Percentiles rank a stretch among this genome's conserved stretches.
These are phyloP conservation scores for Lates calcarifer DNA, from an alignment of 2,113 vertebrate species.

Conservation along the genomic window DNA sequence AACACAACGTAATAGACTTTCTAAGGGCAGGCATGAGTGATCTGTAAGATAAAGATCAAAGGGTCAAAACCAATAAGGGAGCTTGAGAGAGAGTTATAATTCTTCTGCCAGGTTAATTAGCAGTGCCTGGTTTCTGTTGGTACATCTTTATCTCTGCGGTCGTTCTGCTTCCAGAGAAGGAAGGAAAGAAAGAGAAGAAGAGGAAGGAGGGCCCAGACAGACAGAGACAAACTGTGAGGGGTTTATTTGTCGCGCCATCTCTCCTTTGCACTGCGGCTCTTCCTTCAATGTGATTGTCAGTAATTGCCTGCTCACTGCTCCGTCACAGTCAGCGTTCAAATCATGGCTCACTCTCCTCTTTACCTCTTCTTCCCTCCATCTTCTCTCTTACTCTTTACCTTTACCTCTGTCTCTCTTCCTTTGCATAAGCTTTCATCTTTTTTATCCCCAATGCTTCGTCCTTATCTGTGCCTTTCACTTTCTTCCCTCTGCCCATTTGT, in stretches of 20 bases:
- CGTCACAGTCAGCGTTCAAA: slow-evolving; percentile 54
- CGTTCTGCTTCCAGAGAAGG: not conserved
- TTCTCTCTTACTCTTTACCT: slow-evolving; percentile 29
- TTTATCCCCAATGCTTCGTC: not conserved
- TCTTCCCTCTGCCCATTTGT: slow-evolving; percentile 15
- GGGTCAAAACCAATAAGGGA: not conserved
- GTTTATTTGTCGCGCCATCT: slow-evolving; percentile 62
- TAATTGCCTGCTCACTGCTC: slow-evolving; percentile 67
- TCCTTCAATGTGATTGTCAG: slow-evolving; percentile 72
- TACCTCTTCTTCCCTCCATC: slow-evolving; percentile 22
- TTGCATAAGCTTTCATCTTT: not conserved
- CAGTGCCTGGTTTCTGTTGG: slow-evolving; percentile 11
- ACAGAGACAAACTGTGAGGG: slow-evolving; percentile 55
- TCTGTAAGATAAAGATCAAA: slow-evolving; percentile 18
- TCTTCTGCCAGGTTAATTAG: slow-evolving; percentile 5
- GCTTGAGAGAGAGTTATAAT: slow-evolving; percentile 11
- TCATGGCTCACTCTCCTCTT: slow-evolving; percentile 34
- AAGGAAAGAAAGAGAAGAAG: too few species aligned
- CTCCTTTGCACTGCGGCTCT: slow-evolving; percentile 57
- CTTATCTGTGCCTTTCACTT: slow-evolving; percentile 15
- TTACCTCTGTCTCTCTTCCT: slow-evolving; percentile 26
- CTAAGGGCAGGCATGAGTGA: not conserved
- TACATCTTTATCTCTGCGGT: not conserved
- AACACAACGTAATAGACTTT: slow-evolving; percentile 8
- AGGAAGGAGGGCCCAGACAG: slow-evolving; percentile 23